Evolutionary conservation across 2,113 vertebrate species (phyloP).

Genomic region (Alligator mississippiensis): DNA sequence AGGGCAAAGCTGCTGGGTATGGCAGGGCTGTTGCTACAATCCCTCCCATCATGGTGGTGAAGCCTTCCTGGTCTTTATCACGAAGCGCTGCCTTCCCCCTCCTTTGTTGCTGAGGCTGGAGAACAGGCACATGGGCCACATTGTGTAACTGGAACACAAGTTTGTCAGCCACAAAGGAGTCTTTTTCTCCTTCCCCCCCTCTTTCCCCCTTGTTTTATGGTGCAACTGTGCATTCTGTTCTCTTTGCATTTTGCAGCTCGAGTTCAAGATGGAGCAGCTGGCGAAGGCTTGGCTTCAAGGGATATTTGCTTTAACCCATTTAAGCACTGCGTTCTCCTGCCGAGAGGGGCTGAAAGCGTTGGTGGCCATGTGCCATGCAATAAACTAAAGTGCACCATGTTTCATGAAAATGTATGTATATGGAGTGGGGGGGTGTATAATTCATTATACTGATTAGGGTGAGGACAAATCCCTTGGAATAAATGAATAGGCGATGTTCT

Average conservation of each 20-base stretch:
- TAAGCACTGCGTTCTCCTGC: background rate
- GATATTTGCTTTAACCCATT: background rate
- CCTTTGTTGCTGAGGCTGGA: background rate
- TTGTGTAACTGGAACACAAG: no score
- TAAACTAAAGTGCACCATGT: background rate
- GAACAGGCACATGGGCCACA: background rate
- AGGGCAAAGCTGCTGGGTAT: background rate
- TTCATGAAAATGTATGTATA: background rate
- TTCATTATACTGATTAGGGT: background rate
- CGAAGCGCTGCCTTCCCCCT: background rate
- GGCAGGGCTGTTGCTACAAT: background rate
- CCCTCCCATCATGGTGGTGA: background rate
- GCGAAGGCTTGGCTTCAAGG: background rate
- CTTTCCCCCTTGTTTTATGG: background rate
- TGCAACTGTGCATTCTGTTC: background rate
- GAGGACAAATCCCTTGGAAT: background rate
- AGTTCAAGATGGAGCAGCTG: background rate
- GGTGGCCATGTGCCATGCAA: background rate
- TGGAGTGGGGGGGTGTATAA: background rate
- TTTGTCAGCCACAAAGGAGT: background rate
- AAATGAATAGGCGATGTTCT: slow-evolving; percentile 3
- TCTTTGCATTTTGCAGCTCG: slow-evolving; percentile 36
- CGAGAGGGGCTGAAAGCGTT: background rate
- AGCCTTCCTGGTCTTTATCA: background rate
- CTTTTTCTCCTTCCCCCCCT: background rate